Evolutionary conservation across 2,797 vertebrate genomes (phyloP).

Genomic region (Enteromius anoplus): DNA sequence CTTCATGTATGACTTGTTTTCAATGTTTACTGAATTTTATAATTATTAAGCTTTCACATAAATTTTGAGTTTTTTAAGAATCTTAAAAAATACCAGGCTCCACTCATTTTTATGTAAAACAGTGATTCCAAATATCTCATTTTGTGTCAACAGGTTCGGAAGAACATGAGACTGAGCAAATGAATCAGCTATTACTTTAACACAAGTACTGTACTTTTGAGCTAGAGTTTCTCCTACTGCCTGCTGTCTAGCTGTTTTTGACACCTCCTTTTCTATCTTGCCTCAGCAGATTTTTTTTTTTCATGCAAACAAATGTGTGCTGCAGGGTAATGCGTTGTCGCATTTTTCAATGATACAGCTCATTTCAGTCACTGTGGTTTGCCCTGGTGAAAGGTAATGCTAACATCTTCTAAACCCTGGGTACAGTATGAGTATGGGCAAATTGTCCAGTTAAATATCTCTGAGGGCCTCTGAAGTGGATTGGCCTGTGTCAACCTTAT

Average conservation of each 20-base stretch:
- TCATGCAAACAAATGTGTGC: conserved; percentile 23
- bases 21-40: no score
- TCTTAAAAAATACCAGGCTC: background rate
- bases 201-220: background rate
- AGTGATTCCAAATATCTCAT: background rate
- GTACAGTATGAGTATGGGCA: background rate
- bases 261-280: conserved; percentile 11
- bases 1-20: no score
- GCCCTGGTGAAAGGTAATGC: conserved; percentile 33
- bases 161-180: background rate
- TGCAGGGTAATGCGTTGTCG: conserved; percentile 12
- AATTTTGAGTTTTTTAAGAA: background rate
- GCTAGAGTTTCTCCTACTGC: background rate
- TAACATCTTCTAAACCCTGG: conserved; percentile 8
- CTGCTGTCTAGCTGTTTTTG: conserved; percentile 19
- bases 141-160: background rate
- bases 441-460: conserved; percentile 46
- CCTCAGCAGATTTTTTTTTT: conserved; percentile 16
- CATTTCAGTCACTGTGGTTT: conserved; percentile 35
- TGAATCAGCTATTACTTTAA: conserved; percentile 6
- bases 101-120: background rate
- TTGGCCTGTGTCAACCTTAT: conserved; percentile 46
- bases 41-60: background rate
- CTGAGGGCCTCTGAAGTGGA: conserved; percentile 34
- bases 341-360: conserved; percentile 37